phyloP scores from a whole-genome alignment of 2,888 invertebrate species.

The Carpatolechia fugitivella region DNA sequence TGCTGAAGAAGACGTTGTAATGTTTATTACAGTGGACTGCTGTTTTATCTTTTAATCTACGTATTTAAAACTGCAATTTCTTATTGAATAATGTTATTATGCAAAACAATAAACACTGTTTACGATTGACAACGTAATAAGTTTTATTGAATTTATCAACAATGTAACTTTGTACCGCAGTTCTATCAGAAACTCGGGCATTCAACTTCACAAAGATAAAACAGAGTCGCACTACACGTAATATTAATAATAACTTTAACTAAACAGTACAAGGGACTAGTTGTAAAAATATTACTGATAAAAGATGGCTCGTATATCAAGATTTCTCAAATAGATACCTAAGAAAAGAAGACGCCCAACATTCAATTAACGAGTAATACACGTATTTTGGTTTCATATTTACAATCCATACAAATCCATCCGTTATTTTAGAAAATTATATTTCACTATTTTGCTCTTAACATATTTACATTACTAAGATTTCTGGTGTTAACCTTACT shows the following conservation, averaged over 20 bases:
- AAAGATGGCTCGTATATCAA: slow-evolving; percentile 40
- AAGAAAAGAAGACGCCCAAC: slow-evolving; percentile 34
- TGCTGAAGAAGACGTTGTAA: slow-evolving; percentile 71
- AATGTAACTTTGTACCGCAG: background rate
- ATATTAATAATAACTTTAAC: slow-evolving; percentile 31
- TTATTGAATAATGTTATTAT: too few relatives aligned
- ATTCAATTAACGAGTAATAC: slow-evolving; percentile 33
- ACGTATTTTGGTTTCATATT: slow-evolving; percentile 48
- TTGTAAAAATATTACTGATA: slow-evolving; percentile 64
- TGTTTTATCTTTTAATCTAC: background rate
- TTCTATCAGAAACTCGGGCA: background rate
- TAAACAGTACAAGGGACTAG: slow-evolving; percentile 72
- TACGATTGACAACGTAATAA: too few relatives aligned
- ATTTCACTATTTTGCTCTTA: slow-evolving; percentile 59
- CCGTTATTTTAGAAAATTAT: slow-evolving; percentile 59
- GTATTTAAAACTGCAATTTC: background rate
- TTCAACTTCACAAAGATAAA: background rate
- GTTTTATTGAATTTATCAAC: too few relatives aligned
- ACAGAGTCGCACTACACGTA: background rate
- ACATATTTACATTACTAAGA: slow-evolving; percentile 73
- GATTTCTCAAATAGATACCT: slow-evolving; percentile 26
- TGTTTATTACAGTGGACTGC: background rate
- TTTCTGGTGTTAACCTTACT: slow-evolving; percentile 79
- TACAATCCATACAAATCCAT: slow-evolving; percentile 65
- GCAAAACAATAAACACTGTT: too few relatives aligned